Conservation (phyloP, 2,888 invertebrate genomes). For the Metallyticus violacea region DNA sequence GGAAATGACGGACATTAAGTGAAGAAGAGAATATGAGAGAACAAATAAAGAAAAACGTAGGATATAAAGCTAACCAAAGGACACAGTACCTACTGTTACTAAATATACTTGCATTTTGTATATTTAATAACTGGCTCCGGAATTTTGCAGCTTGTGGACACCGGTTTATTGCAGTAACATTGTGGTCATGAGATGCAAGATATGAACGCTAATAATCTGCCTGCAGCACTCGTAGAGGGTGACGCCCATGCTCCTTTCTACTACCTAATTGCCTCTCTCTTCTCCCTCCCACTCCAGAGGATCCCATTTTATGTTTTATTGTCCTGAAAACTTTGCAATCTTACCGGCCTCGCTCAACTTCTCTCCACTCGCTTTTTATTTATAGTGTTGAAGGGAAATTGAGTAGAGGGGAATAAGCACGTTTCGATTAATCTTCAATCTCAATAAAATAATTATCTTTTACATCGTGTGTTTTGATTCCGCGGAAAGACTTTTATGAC, state of each 20-base stretch:
- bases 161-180: too few relatives aligned
- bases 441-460: conserved; percentile 6
- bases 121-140: too few relatives aligned
- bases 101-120: too few relatives aligned
- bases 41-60: too few relatives aligned
- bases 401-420: neutral
- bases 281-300: too few relatives aligned
- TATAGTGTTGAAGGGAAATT: conserved; percentile 1
- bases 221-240: neutral
- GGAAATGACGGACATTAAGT: too few relatives aligned
- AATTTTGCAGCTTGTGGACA: neutral
- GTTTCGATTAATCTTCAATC: conserved; percentile 11
- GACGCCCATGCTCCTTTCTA: too few relatives aligned
- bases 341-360: too few relatives aligned
- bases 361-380: neutral
- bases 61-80: too few relatives aligned
- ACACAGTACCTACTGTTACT: too few relatives aligned
- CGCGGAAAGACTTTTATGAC: neutral
- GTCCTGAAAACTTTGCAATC: neutral
- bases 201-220: neutral
- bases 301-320: neutral
- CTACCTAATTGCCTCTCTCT: neutral
- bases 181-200: neutral
- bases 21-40: too few relatives aligned
- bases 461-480: neutral